Evolutionary conservation across 2,888 invertebrate species (phyloP).

Genomic region (Sesia bembeciformis): DNA sequence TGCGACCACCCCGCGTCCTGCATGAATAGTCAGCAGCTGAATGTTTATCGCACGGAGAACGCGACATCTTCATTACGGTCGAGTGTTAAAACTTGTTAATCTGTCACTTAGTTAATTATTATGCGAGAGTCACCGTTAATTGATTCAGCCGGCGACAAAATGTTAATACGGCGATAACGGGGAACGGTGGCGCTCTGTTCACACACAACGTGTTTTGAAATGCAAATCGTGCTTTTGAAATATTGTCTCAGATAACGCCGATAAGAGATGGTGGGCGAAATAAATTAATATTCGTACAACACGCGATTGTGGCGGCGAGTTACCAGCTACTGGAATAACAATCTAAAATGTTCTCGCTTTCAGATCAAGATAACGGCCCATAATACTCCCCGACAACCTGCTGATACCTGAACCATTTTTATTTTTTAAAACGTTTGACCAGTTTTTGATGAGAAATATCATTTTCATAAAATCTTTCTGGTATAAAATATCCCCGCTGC

Average conservation of each 20-base stretch:
- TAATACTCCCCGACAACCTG: too few relatives aligned
- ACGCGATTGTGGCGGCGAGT: constrained; percentile 38
- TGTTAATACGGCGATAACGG: constrained; percentile 63
- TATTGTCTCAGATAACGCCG: constrained; percentile 41
- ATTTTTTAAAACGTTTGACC: too few relatives aligned
- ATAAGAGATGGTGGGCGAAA: constrained; percentile 33
- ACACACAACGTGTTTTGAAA: constrained; percentile 29
- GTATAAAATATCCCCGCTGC: too few relatives aligned
- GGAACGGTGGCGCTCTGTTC: constrained; percentile 16
- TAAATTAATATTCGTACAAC: constrained; percentile 48
- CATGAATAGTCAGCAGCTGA: constrained; percentile 30
- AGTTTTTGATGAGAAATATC: too few relatives aligned
- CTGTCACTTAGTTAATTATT: constrained; percentile 66
- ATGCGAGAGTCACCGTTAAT: constrained; percentile 59
- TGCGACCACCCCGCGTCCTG: constrained; percentile 28
- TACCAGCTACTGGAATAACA: too few relatives aligned
- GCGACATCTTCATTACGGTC: constrained; percentile 66
- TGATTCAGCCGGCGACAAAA: constrained; percentile 66
- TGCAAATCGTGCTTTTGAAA: constrained; percentile 50
- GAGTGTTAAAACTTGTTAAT: constrained; percentile 71
- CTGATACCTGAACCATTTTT: too few relatives aligned
- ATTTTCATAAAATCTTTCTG: too few relatives aligned
- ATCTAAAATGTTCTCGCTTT: too few relatives aligned
- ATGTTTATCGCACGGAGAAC: constrained; percentile 33
- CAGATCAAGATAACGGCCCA: too few relatives aligned